phyloP scores from a whole-genome alignment of 1,140 invertebrate species.

The Drepana arcuata region DNA sequence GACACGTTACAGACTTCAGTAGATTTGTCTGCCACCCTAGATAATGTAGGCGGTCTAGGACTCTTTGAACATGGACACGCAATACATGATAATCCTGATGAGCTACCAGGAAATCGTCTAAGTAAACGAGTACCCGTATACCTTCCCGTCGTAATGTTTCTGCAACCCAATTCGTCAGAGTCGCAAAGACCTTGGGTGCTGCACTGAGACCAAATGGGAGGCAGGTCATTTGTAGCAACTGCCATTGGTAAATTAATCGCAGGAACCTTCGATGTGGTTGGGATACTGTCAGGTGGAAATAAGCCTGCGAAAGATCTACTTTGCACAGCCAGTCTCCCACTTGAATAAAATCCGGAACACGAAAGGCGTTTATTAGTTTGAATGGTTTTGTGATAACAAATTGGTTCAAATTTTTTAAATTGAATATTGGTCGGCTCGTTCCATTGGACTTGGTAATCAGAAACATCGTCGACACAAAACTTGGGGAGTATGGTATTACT shows the following conservation, averaged over 20 bases:
- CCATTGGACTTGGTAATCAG: constrained; percentile 19
- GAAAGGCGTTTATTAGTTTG: constrained; percentile 14
- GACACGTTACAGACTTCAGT: constrained; percentile 26
- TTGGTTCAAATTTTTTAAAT: constrained; percentile 21
- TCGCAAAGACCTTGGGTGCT: constrained; percentile 14
- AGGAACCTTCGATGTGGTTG: constrained; percentile 14
- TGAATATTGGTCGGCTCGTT: constrained; percentile 27
- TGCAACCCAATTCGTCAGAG: constrained; percentile 34
- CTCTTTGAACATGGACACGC: constrained; percentile 1
- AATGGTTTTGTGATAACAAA: constrained; percentile 12
- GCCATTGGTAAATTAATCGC: constrained; percentile 11
- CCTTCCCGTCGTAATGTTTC: constrained; percentile 17
- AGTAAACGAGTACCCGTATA: constrained; percentile 26
- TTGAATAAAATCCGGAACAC: constrained; percentile 15
- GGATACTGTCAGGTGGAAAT: constrained; percentile 48
- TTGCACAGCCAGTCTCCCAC: constrained; percentile 19
- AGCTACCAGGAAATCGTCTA: constrained; percentile 24
- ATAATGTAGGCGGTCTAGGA: constrained; percentile 5
- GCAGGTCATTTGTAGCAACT: constrained; percentile 17
- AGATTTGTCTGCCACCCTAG: constrained; percentile 35
- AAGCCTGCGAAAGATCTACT: constrained; percentile 20
- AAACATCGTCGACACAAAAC: constrained; percentile 38
- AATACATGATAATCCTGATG: constrained; percentile 2
- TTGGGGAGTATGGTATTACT: constrained; percentile 8
- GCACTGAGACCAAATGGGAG: constrained; percentile 17